Evolutionary conservation across 1,140 invertebrate genomes (phyloP).

Genomic region (Mizuhopecten yessoensis): DNA sequence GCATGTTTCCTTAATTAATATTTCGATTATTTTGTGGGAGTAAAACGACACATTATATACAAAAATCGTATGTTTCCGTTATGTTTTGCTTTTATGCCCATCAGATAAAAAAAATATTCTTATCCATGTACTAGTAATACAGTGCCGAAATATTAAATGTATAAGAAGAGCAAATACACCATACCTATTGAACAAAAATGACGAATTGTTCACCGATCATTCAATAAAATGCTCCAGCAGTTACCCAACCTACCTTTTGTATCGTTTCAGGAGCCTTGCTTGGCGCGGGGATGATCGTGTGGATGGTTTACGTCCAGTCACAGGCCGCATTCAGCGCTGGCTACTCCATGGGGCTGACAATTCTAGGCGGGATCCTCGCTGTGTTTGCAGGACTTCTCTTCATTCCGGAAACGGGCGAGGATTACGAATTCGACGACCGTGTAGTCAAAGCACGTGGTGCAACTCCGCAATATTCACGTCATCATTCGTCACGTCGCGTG

Average conservation of each 20-base stretch:
- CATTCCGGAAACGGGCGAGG: not conserved
- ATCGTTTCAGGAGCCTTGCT: not conserved
- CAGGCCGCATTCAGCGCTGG: not conserved
- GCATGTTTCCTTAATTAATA: too few relatives aligned
- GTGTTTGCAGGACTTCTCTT: not conserved
- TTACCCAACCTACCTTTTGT: not conserved
- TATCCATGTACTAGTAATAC: too few relatives aligned
- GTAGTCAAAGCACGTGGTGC: not conserved
- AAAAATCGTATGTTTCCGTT: too few relatives aligned
- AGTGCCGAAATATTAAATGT: too few relatives aligned
- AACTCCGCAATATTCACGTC: not conserved
- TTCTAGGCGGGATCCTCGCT: not conserved
- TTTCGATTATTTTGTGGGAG: too few relatives aligned
- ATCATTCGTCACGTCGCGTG: not conserved
- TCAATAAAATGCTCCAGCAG: too few relatives aligned
- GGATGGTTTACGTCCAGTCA: conserved; percentile 1
- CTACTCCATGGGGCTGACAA: not conserved
- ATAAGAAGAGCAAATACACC: too few relatives aligned
- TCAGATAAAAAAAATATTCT: too few relatives aligned
- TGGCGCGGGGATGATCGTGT: not conserved
- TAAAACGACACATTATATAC: too few relatives aligned
- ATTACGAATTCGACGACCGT: not conserved
- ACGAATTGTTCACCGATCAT: too few relatives aligned
- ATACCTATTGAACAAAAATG: too few relatives aligned
- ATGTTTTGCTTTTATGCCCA: too few relatives aligned